Percentiles rank a stretch among this genome's conserved stretches.
These are phyloP conservation scores for Rhipidura dahli DNA, from an alignment of 2,113 vertebrate species.

Conservation along the genomic window DNA sequence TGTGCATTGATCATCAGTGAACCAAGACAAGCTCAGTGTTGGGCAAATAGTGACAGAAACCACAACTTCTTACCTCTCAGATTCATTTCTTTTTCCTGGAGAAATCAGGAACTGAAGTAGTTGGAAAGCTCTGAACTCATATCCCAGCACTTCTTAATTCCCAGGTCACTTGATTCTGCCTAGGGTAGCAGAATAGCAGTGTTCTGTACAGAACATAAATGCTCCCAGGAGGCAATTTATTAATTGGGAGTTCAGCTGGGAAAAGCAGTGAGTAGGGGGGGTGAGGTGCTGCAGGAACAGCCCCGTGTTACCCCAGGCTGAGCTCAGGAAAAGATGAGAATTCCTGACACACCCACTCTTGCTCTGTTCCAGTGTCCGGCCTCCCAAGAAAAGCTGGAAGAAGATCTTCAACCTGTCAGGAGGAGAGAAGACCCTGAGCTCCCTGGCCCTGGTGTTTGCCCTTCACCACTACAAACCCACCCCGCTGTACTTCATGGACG, in stretches of 20 bases:
- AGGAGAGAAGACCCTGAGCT: constrained; percentile 97
- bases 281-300: neutral
- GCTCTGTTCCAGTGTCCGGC: constrained; percentile 82
- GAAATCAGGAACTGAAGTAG: neutral
- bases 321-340: neutral
- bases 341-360: neutral
- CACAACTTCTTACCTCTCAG: neutral
- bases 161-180: neutral
- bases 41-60: neutral
- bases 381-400: constrained; percentile 99
- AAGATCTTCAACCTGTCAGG: constrained; percentile 98
- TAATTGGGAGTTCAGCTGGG: neutral
- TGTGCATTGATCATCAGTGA: neutral
- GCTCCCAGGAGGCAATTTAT: neutral
- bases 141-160: neutral
- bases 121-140: neutral
- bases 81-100: neutral
- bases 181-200: fast-evolving
- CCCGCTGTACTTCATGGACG: constrained; percentile 97
- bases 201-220: neutral
- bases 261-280: neutral
- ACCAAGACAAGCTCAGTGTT: neutral
- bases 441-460: constrained; percentile 93
- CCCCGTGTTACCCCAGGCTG: neutral
- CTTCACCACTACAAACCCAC: constrained; percentile 98